Evolutionary conservation across 2,888 invertebrate species (phyloP), one percentile per base, ranked within the genome.

Genomic region (Malthinus seriepunctatus): DNA sequence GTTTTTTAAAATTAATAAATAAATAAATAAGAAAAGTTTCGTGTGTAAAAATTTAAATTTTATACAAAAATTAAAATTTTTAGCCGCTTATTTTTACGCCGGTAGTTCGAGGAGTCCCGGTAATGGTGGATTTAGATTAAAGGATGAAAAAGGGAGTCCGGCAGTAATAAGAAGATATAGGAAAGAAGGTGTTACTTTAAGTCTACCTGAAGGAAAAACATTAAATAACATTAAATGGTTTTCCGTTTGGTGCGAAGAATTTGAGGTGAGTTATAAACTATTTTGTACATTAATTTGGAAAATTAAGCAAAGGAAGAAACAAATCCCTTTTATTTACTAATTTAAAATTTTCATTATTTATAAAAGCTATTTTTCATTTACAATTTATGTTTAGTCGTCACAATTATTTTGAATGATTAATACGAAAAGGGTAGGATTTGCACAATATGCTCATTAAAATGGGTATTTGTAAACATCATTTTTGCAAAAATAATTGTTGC

Each of bases 71-170:
- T 23, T 23, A 2, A 23, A 23, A 12, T 33, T 80, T 80, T 6
- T 82, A 94, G 95, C 93, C 70, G 95, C 94, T 10, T 95, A 88
- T 76, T 95, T 95, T 82, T 95, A 93, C 82, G 93, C 90, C 73
- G 94, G 94, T 58, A 86, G 83, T 52, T 83, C 88, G 4, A 85
- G 86, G 67, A 77, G 83, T 1, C 89, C 92, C 0, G 85, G 86
- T 66, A 84, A 83, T 56, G 83, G 83, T 65, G 92, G 91, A 15
- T 82, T 86, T 69, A 86, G 91, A 44, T 81, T 95, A 60, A 86
- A 91, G 8, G 93, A 95, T 78, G 95, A 95, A 79, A 88, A 87
- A 64, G 93, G 93, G 67, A 89, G 88, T 66, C 80, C 85, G n/a
- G 83, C 84, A 62, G 86, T 91, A n/a, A 83, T 95, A 73, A 86